Evolutionary conservation across 2,888 invertebrate species (phyloP), one percentile per base, ranked within the genome.

Genomic region (Phrixothrix hirtus): DNA sequence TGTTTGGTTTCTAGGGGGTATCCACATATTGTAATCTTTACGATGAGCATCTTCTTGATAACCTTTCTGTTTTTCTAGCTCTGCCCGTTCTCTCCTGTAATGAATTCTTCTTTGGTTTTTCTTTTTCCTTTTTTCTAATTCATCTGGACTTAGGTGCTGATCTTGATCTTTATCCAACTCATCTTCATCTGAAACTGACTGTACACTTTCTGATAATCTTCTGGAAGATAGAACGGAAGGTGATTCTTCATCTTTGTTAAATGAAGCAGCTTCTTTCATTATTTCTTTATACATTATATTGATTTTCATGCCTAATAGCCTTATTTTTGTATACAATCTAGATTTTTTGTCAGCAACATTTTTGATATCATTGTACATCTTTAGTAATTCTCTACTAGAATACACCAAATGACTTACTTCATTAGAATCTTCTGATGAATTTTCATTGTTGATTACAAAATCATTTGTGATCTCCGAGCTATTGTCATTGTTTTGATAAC

Each of bases 1-100:
- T 32, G 80, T 80, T 75, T 92, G 91, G 67, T 83, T 80, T 59
- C 75, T 64, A 1, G 92, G 92, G 2, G 92, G 91, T 29, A 88
- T 74, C 92, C 92, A 92, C 67, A 83, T 84, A 5, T 84, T 85
- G 71, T 88, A 89, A 67, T 89, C 84, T 48, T 83, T 83, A 12
- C 72, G 75, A 21, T 75, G 69, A 7, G 79, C 76, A 46, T 81
- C 77, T 59, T 79, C 79, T 36, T 72, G 75, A 54, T 75, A 73
- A 0, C 73, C 72, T 54, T 62, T 66, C 32, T 62, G 60, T 44
- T 60, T 64, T 48, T 64, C 66, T 13, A 57, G 59, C 48, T 66
- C 73, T 1, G 64, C 63, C 43, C 67, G 69, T 36, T 69, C 70
- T 39, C 68, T 67, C 35, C 71, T 68, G 14, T 72, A 69, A 39